Percentiles rank a stretch among this genome's conserved stretches.
Evolutionary conservation across 2,113 vertebrate genomes (phyloP).

Genomic region (Diphyllodes magnificus): DNA sequence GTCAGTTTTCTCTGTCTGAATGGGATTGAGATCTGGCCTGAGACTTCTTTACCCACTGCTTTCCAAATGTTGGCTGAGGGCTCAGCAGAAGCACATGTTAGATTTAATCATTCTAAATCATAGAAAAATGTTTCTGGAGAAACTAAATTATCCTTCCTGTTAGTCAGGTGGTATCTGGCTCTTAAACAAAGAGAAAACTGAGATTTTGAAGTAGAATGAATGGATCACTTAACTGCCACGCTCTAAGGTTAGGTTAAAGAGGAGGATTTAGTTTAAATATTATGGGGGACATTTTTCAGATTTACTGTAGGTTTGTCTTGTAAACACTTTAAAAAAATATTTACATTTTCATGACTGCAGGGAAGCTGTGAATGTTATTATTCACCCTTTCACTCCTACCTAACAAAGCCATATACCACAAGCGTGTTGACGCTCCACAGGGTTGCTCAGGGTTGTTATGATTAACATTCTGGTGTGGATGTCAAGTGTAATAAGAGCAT

Average conservation of each 20-base stretch:
- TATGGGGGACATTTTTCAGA: constrained; percentile 64
- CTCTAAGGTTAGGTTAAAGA: constrained; percentile 61
- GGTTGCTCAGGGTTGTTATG: constrained; percentile 32
- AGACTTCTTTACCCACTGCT: not conserved
- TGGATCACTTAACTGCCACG: constrained; percentile 57
- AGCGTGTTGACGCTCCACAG: not conserved
- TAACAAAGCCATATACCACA: not conserved
- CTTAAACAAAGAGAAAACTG: constrained; percentile 20
- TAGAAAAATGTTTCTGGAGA: not conserved
- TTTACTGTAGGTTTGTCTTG: constrained; percentile 70
- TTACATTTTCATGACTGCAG: constrained; percentile 57
- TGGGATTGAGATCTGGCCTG: not conserved
- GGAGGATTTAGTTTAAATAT: constrained; percentile 64
- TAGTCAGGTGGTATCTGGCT: constrained; percentile 27
- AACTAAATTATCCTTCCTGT: constrained; percentile 22
- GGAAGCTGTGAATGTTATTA: constrained; percentile 50
- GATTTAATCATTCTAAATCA: not conserved
- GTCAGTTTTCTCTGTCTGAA: not conserved
- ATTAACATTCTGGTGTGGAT: constrained; percentile 27
- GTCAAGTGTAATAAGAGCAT: constrained; percentile 46
- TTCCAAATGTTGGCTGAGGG: not conserved
- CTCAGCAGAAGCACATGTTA: not conserved
- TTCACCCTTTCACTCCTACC: constrained; percentile 13
- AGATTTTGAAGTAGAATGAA: constrained; percentile 61
- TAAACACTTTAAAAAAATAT: constrained; percentile 68